Percentiles rank a stretch among this genome's conserved stretches.
These are phyloP conservation scores for Netelia melanura DNA, from an alignment of 2,888 invertebrate genomes.

Conservation along the genomic window DNA sequence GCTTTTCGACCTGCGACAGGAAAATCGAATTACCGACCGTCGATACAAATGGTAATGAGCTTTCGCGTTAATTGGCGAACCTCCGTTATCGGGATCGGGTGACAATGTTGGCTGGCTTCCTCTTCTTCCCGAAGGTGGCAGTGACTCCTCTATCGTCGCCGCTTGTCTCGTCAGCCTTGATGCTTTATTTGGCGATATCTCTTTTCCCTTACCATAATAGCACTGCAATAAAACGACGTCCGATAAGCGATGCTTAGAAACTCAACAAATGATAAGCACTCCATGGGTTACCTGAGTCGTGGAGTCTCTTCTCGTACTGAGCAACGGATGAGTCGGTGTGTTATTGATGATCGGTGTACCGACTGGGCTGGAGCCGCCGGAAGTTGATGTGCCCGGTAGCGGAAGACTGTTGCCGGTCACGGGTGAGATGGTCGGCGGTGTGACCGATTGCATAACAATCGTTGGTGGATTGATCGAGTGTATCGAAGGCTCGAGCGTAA, in stretches of 20 bases:
- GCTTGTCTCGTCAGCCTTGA: constrained; percentile 93
- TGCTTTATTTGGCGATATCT: constrained; percentile 85
- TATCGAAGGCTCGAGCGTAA: constrained; percentile 78
- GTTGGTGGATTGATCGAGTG: constrained; percentile 88
- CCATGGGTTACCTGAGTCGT: constrained; percentile 90
- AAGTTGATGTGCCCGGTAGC: constrained; percentile 86
- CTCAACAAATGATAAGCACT: background rate
- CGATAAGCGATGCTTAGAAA: background rate
- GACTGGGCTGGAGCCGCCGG: constrained; percentile 84
- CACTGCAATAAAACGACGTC: constrained; percentile 74
- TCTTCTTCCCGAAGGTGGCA: constrained; percentile 90
- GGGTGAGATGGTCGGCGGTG: constrained; percentile 93
- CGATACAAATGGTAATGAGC: background rate
- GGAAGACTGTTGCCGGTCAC: constrained; percentile 85
- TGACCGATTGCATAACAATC: constrained; percentile 93
- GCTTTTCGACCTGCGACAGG: constrained; percentile 88
- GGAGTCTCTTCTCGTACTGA: constrained; percentile 90
- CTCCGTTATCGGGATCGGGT: constrained; percentile 90
- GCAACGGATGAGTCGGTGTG: constrained; percentile 86
- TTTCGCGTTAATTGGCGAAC: constrained; percentile 68
- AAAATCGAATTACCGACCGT: background rate
- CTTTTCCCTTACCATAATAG: constrained; percentile 81
- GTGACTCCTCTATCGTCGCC: constrained; percentile 95
- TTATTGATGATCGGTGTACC: constrained; percentile 84
- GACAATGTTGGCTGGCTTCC: constrained; percentile 94